A percentile compares a stretch with the other conserved stretches of the same genome.
phyloP scores from a whole-genome alignment of 2,888 invertebrate species.

The Noctuana brunneofusca region DNA sequence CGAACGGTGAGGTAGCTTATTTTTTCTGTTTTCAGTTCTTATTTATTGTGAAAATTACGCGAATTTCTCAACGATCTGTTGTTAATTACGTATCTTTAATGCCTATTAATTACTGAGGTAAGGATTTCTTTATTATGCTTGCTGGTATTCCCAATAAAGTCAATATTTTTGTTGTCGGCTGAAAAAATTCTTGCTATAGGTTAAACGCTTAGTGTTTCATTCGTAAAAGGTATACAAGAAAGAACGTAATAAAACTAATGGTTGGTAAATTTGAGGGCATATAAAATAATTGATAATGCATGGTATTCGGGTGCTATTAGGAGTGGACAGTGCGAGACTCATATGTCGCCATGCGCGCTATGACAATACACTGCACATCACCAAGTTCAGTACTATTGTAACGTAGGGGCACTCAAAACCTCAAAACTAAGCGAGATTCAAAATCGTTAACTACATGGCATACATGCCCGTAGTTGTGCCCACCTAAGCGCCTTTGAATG shows the following conservation, averaged over 20 bases:
- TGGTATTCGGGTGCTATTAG: neutral
- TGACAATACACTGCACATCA: conserved; percentile 49
- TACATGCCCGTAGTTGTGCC: too few relatives aligned
- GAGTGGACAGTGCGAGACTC: conserved; percentile 6
- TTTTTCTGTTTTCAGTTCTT: conserved; percentile 81
- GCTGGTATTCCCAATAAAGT: neutral
- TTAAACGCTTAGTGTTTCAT: conserved; percentile 58
- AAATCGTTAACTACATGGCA: neutral
- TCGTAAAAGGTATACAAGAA: conserved; percentile 34
- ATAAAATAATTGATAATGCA: neutral
- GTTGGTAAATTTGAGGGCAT: neutral
- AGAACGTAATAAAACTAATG: neutral
- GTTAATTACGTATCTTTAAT: conserved; percentile 70
- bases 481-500: neutral
- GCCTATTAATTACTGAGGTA: conserved; percentile 78
- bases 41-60: conserved; percentile 76
- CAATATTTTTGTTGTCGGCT: conserved; percentile 70
- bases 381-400: neutral
- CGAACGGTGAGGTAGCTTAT: conserved; percentile 80
- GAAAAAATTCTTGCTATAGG: conserved; percentile 66
- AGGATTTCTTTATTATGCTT: conserved; percentile 44
- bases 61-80: conserved; percentile 67
- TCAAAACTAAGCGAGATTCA: neutral
- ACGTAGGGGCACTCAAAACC: neutral
- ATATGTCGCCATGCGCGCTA: conserved; percentile 72